Base-by-base conservation (phyloP, 2,888 invertebrate species). In the Nycteola revayana region DNA sequence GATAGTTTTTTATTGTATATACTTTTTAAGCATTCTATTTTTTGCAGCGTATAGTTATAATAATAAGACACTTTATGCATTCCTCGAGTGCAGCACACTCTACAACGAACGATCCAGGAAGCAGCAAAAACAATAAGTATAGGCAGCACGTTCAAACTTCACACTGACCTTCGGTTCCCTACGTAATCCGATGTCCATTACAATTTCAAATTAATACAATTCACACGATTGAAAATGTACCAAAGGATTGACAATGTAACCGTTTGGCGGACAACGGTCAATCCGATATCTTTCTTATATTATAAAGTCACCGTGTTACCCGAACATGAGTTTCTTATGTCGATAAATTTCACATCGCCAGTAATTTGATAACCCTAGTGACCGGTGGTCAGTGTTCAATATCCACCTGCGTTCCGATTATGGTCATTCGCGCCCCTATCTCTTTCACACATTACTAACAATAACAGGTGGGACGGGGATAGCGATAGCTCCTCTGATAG, bases 331-430 rank as follows among this genome's bases (percentile, higher is more conserved):
- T 53, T 45, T 42, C 40, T 47, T 49, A 53, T 52, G 47, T 63
- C 78, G 57, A 79, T 83, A 82, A 76, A 80, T 81, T 81, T 77
- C 75, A 69, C 80, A 79, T 77, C 71, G 62, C 47, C 64, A 63
- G 83, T 78, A 81, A 86, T 66, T 63, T 62, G 84, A 86, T 79
- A 82, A 66, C 63, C 62, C 55, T 49, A 61, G 58, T 81, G 84
- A 86, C 84, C 85, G 72, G 72, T 79, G 86, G 81, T 82, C 86
- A 85, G 47, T 58, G 52, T 60, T 60, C n/a, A 21, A 7, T 7
- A 21, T 76, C 68, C 83, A 82, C 82, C 83, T 83, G 83, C 70
- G 53, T 32, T 45, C 41, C 52, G 64, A 62, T 49, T 48, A 48
- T 50, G 64, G 60, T 54, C 68, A 62, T 35, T 42, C 14, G 32